These are phyloP conservation scores for Dryobates pubescens DNA, from an alignment of 2,797 vertebrate species.

Conservation along the genomic window DNA sequence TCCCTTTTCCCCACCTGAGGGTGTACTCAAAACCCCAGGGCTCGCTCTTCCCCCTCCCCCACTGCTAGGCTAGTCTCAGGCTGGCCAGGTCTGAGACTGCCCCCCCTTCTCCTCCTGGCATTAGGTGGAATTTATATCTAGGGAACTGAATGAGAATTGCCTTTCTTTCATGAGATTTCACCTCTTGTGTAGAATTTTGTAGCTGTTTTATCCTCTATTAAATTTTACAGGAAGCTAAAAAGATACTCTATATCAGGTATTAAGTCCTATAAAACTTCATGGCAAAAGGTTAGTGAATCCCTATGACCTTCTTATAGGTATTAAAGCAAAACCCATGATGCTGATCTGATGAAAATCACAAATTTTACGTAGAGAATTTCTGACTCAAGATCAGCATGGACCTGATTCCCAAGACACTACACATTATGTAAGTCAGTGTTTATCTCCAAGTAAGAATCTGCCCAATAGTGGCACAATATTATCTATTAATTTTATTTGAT, in stretches of 20 bases:
- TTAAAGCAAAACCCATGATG: background rate
- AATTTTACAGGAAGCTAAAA: constrained; percentile 16
- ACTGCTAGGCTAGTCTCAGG: too few relatives aligned
- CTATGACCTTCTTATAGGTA: background rate
- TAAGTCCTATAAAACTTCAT: background rate
- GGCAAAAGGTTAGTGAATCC: constrained; percentile 7
- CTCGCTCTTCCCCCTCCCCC: too few relatives aligned
- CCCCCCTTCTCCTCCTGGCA: too few relatives aligned
- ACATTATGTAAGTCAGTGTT: background rate
- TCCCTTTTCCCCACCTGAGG: too few relatives aligned
- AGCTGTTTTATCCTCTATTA: background rate
- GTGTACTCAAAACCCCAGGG: too few relatives aligned
- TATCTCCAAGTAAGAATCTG: background rate
- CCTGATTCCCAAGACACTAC: background rate
- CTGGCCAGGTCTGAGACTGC: too few relatives aligned
- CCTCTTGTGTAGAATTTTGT: background rate
- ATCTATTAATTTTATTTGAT: background rate
- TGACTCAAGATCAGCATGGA: background rate
- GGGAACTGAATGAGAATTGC: background rate
- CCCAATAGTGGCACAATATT: background rate
- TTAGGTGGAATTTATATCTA: background rate
- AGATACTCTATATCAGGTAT: background rate
- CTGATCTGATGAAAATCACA: background rate
- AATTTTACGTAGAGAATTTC: background rate
- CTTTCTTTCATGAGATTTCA: background rate